These are phyloP conservation scores for Ethmia dodecea DNA, from an alignment of 2,888 invertebrate species.

Conservation along the genomic window DNA sequence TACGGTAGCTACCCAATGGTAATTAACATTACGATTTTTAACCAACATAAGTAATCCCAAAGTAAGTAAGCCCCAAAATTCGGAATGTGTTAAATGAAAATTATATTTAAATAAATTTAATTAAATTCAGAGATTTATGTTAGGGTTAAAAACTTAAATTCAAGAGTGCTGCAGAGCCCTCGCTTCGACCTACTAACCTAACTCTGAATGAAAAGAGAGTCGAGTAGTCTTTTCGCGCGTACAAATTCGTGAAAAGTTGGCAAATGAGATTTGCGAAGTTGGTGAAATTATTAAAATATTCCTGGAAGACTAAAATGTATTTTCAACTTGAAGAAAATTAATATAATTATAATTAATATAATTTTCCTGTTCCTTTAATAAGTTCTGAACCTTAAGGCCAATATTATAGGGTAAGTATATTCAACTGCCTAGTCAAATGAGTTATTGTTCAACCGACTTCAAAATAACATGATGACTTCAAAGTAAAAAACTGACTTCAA, in stretches of 20 bases:
- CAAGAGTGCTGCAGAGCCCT: conserved; percentile 2
- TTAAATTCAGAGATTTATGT: background rate
- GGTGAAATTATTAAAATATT: background rate
- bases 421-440: no score
- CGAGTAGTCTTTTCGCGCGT: background rate
- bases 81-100: background rate
- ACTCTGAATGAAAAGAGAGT: background rate
- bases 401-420: background rate
- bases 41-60: background rate
- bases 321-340: background rate
- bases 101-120: conserved; percentile 1
- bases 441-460: no score
- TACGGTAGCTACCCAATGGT: no score
- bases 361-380: background rate
- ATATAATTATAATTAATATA: background rate
- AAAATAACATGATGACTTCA: no score
- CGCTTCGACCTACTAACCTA: conserved; percentile 9
- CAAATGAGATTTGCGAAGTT: background rate
- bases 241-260: background rate
- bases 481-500: no score
- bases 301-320: background rate
- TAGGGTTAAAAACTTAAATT: conserved; percentile 1
- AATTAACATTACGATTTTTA: no score
- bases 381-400: background rate
- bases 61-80: background rate